These are phyloP conservation scores for Hippocampus kuda DNA, from an alignment of 2,797 vertebrate genomes.

Conservation along the genomic window DNA sequence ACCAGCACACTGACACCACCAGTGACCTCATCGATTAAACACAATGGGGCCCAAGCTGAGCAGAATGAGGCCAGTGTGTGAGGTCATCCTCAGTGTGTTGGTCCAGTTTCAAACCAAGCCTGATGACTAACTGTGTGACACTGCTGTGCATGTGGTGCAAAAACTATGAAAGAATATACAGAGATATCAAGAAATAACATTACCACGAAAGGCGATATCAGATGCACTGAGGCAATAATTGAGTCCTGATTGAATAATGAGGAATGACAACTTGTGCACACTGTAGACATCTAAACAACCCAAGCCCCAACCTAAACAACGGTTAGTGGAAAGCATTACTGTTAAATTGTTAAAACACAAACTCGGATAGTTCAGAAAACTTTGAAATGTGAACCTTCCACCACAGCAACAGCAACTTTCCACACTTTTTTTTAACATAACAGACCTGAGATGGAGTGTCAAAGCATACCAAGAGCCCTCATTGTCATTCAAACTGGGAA, in stretches of 20 bases:
- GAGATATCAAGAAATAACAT: background rate
- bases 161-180: background rate
- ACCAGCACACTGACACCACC: conserved; percentile 17
- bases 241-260: background rate
- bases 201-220: too few relatives aligned
- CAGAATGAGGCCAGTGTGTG: conserved; percentile 58
- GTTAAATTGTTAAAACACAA: too few relatives aligned
- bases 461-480: background rate
- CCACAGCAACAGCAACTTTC: background rate
- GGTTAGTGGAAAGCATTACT: background rate
- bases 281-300: too few relatives aligned
- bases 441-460: background rate
- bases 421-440: background rate
- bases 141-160: conserved; percentile 15
- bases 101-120: conserved; percentile 19
- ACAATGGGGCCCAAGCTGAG: conserved; percentile 37
- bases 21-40: conserved; percentile 55
- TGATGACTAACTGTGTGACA: conserved; percentile 26
- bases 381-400: background rate
- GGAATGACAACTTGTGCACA: too few relatives aligned
- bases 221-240: background rate
- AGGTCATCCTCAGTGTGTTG: conserved; percentile 47
- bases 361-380: too few relatives aligned
- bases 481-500: background rate
- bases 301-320: too few relatives aligned